A percentile compares a stretch with the other conserved stretches of the same genome.
phyloP scores from a whole-genome alignment of 2,797 vertebrate genomes.

The Pseudochaenichthys georgianus region DNA sequence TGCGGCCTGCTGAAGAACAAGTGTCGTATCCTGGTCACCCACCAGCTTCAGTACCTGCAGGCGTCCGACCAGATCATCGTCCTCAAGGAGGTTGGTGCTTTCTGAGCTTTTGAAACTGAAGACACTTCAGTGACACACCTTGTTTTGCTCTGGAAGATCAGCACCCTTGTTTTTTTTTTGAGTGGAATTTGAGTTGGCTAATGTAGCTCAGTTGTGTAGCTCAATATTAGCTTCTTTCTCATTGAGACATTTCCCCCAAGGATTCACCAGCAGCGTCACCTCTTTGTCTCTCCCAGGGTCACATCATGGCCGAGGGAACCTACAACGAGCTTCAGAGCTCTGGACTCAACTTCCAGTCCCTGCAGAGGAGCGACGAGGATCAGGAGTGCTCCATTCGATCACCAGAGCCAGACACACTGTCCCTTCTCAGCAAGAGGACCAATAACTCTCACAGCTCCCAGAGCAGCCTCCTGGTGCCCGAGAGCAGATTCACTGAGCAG shows the following conservation, averaged over 20 bases:
- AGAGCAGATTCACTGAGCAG: constrained; percentile 39
- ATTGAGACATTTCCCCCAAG: too few species aligned
- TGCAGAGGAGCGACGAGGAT: constrained; percentile 88
- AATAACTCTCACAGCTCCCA: constrained; percentile 11
- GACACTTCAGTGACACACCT: background rate
- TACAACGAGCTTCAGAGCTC: constrained; percentile 87
- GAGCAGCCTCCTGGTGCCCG: constrained; percentile 58
- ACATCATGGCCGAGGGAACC: constrained; percentile 86
- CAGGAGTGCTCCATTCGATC: constrained; percentile 56
- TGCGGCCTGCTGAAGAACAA: constrained; percentile 92
- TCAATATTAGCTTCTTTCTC: too few species aligned
- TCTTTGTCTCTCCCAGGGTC: constrained; percentile 80
- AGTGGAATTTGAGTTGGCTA: background rate
- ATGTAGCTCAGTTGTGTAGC: too few species aligned
- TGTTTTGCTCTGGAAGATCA: background rate
- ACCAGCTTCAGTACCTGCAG: constrained; percentile 92
- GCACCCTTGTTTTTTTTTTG: background rate
- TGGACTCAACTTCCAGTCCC: constrained; percentile 85
- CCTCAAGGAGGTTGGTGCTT: constrained; percentile 85
- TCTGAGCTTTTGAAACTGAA: too few species aligned
- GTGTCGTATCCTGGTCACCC: constrained; percentile 92
- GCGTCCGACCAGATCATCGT: constrained; percentile 91
- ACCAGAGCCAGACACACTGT: constrained; percentile 29
- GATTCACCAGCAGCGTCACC: too few species aligned
- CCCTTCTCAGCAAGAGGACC: constrained; percentile 42